phyloP scores from a whole-genome alignment of 2,113 vertebrate species.

The Arenaria interpres region DNA sequence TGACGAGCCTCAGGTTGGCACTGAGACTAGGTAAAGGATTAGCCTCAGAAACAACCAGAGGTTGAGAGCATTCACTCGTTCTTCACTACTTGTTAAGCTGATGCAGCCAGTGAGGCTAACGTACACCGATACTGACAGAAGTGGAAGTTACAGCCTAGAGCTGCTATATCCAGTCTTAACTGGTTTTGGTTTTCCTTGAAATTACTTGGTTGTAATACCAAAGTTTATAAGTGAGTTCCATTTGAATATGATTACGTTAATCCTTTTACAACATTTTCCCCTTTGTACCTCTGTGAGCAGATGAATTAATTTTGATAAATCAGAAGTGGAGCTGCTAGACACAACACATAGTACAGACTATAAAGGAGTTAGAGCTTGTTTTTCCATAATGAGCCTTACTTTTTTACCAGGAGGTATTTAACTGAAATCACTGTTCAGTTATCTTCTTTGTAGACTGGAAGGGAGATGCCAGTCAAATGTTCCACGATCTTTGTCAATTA shows the following conservation, averaged over 20 bases:
- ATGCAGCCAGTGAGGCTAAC: not conserved
- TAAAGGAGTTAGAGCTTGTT: not conserved
- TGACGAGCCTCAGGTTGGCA: fast-evolving
- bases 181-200: not conserved
- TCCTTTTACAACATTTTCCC: not conserved
- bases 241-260: not conserved
- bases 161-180: not conserved
- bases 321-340: not conserved
- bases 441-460: not conserved
- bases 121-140: fast-evolving
- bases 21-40: not conserved
- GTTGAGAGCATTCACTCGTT: not conserved
- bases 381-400: not conserved
- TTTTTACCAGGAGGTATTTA: not conserved
- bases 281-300: not conserved
- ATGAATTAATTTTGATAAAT: not conserved
- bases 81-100: not conserved
- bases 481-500: not conserved
- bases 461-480: not conserved
- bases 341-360: not conserved
- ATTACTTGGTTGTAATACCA: not conserved
- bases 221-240: not conserved
- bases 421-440: not conserved
- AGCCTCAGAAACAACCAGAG: not conserved
- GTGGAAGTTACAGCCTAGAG: not conserved